Conservation (phyloP, 1,140 invertebrate species). For the Subanguina moxae region DNA sequence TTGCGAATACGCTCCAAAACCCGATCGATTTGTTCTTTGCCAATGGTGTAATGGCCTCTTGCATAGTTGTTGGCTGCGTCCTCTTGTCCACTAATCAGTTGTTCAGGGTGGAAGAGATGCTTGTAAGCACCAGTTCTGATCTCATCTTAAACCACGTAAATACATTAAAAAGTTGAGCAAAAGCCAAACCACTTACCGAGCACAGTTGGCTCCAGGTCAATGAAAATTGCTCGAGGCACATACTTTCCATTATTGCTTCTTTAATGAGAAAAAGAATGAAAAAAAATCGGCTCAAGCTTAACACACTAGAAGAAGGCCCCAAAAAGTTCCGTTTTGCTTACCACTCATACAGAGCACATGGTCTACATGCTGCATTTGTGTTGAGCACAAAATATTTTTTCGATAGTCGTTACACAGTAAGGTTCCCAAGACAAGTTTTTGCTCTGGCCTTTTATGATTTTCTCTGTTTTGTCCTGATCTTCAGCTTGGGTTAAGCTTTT, state of each 20-base stretch:
- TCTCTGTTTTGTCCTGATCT: no score
- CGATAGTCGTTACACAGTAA: no score
- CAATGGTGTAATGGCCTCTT: constrained; percentile 75
- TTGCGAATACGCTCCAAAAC: constrained; percentile 50
- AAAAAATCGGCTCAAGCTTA: no score
- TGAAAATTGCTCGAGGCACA: constrained; percentile 35
- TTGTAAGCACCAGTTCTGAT: constrained; percentile 29
- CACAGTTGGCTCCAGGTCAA: constrained; percentile 74
- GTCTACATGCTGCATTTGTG: no score
- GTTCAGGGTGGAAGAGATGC: constrained; percentile 61
- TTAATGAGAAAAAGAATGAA: no score
- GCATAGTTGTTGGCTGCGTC: constrained; percentile 63
- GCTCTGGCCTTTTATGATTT: no score
- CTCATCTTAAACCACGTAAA: constrained; percentile 15
- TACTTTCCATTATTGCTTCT: constrained; percentile 28
- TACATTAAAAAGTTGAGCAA: background rate
- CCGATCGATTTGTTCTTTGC: constrained; percentile 68
- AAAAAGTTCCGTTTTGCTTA: no score
- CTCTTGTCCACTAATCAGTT: constrained; percentile 59
- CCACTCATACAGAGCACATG: no score
- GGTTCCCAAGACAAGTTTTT: no score
- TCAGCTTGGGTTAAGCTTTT: no score
- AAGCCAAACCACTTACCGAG: constrained; percentile 63
- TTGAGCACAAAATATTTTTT: no score
- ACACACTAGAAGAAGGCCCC: no score